Base-by-base conservation (phyloP, 2,797 vertebrate species). In the Scarus forsteni region DNA sequence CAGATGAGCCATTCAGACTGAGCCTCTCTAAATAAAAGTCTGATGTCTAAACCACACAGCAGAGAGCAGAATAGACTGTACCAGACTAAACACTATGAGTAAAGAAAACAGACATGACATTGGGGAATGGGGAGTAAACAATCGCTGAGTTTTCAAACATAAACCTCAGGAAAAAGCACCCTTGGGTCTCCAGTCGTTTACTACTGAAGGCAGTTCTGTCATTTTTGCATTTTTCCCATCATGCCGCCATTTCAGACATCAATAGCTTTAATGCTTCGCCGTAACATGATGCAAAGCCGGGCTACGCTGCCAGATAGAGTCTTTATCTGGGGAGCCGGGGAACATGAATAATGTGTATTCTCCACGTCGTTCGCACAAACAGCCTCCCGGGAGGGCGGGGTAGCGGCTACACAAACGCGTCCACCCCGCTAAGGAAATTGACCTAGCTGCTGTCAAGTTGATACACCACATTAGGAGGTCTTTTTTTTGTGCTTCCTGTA, bases 321-420 rank as follows among this genome's bases (percentile, higher is more conserved):
- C 80, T 88, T 87, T 85, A 87, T 88, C 85, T 81, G 63, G 55
- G 67, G 75, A 79, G 74, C 73, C 14, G 79, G 27, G 60, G 75
- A 82, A 84, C 83, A 85, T 89, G 80, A 90, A 89, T 85, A 85
- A 88, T 85, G 79, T 75, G 87, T 69, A 65, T 86, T 84, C 79
- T 78, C 73, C 75, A 71, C 73, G 63, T 80, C 52, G 56, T 81
- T 89, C 85, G 75, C 77, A 75, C 77, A 87, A 85, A 85, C 77
- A 78, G 78, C 65, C 79, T 84, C 83, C 84, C 78, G 35, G 70
- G 62, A 77, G 89, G 65, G 34, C 78, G 35, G 70, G 62, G 78
- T 88, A 66, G 34, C 7, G 48, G 60, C 66, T 75, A 63, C 63
- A 76, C 64, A 85, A 90, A 88, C 44, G 61, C 75, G 82, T 82